Evolutionary conservation across 2,113 vertebrate genomes (phyloP).

Genomic region (Petrocephalus zakoni): DNA sequence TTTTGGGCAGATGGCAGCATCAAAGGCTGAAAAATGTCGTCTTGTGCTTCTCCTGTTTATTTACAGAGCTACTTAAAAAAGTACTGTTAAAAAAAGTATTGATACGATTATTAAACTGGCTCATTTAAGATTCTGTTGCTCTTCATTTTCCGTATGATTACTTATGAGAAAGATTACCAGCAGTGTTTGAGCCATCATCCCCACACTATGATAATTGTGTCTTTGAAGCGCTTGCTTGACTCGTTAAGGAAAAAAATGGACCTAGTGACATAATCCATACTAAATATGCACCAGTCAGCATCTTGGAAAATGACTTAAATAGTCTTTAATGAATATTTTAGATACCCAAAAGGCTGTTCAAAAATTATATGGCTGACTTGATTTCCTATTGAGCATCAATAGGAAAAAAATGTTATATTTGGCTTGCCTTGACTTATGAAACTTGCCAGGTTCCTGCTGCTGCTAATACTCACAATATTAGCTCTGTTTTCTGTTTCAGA

Average conservation of each 20-base stretch:
- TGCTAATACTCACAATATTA: not conserved
- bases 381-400: not conserved
- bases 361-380: not conserved
- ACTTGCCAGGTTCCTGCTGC: not conserved
- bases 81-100: not conserved
- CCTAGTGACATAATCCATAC: not conserved
- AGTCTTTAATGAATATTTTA: not conserved
- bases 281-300: not conserved
- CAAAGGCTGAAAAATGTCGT: not conserved
- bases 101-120: not conserved
- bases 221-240: slow-evolving; percentile 11
- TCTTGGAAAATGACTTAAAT: slow-evolving; percentile 1
- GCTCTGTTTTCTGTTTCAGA: not conserved
- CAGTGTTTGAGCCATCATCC: not conserved
- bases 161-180: not conserved
- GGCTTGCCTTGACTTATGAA: not conserved
- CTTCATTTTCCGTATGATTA: not conserved
- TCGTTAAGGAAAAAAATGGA: slow-evolving; percentile 3
- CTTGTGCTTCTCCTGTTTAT: not conserved
- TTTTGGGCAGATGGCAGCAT: not conserved
- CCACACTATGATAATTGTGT: slow-evolving; percentile 14
- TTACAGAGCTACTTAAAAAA: not conserved
- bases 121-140: not conserved
- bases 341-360: not conserved
- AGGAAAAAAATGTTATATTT: not conserved